A percentile compares a stretch with the other conserved stretches of the same genome.
These are phyloP conservation scores for Agelaius phoeniceus DNA, from an alignment of 2,113 vertebrate species.

Conservation along the genomic window DNA sequence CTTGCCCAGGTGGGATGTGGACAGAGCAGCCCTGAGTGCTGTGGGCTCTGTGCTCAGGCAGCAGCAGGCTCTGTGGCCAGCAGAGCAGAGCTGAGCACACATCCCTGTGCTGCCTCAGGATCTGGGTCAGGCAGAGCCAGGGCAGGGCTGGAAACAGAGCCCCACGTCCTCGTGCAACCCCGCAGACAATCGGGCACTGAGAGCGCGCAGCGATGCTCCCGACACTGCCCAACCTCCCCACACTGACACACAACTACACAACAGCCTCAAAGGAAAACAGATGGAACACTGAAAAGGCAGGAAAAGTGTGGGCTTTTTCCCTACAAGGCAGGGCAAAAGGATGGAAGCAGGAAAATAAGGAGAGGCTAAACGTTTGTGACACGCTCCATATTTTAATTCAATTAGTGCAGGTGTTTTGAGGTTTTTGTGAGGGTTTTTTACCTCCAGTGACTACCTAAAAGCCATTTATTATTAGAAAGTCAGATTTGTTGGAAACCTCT, in stretches of 20 bases:
- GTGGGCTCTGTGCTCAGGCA: background rate
- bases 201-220: fast-evolving
- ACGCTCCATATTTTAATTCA: background rate
- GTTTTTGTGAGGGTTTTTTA: background rate
- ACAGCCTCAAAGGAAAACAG: background rate
- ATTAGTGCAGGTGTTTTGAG: background rate
- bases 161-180: background rate
- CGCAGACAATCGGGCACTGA: background rate
- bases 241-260: fast-evolving
- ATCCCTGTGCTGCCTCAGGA: fast-evolving
- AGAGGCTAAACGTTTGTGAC: background rate
- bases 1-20: fast-evolving
- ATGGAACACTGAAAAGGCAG: background rate
- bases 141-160: slow-evolving; percentile 15
- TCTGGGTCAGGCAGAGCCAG: slow-evolving; percentile 12
- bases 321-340: background rate
- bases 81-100: background rate
- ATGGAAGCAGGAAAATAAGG: background rate
- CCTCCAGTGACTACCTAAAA: background rate
- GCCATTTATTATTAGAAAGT: background rate
- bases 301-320: fast-evolving
- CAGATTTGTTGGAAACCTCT: background rate
- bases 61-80: background rate
- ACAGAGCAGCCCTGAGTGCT: fast-evolving
- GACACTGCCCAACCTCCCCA: background rate